Percentiles rank a stretch among this genome's conserved stretches.
Conservation (phyloP, 2,888 invertebrate species). For the Diarsia rubi region DNA sequence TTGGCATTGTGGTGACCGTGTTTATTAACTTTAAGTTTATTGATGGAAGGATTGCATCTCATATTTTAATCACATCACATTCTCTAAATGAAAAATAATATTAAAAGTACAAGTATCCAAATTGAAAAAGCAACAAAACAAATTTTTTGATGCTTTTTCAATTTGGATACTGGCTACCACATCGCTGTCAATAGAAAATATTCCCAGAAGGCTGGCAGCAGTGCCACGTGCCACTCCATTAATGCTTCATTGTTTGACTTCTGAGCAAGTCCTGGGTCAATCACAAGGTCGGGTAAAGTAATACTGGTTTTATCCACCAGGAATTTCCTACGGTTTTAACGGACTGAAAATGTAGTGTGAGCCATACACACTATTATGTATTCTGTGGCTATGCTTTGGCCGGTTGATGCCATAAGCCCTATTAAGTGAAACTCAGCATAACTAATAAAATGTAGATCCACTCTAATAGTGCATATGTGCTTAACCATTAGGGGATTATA, state of each 20-base stretch:
- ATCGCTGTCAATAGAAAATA: neutral
- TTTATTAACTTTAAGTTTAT: neutral
- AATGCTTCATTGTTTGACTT: neutral
- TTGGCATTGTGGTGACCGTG: conserved; percentile 2
- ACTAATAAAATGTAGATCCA: neutral
- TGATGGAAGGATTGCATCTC: neutral
- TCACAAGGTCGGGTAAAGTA: neutral
- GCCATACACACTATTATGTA: too few relatives aligned
- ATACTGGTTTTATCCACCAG: neutral
- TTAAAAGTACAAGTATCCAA: too few relatives aligned
- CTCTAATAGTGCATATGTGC: neutral
- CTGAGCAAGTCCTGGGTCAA: neutral
- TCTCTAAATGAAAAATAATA: too few relatives aligned
- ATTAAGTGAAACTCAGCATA: neutral
- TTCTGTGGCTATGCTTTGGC: neutral
- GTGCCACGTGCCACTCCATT: neutral
- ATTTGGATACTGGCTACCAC: too few relatives aligned
- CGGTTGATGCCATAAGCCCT: neutral
- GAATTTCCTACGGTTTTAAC: neutral
- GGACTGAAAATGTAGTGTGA: neutral
- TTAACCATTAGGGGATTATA: neutral
- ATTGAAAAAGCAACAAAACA: too few relatives aligned
- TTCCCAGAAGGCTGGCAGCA: too few relatives aligned
- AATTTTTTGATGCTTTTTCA: too few relatives aligned
- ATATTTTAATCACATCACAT: too few relatives aligned